Evolutionary conservation across 2,113 vertebrate genomes (phyloP), one percentile per base, ranked within the genome.

Genomic region (Electrona antarctica): DNA sequence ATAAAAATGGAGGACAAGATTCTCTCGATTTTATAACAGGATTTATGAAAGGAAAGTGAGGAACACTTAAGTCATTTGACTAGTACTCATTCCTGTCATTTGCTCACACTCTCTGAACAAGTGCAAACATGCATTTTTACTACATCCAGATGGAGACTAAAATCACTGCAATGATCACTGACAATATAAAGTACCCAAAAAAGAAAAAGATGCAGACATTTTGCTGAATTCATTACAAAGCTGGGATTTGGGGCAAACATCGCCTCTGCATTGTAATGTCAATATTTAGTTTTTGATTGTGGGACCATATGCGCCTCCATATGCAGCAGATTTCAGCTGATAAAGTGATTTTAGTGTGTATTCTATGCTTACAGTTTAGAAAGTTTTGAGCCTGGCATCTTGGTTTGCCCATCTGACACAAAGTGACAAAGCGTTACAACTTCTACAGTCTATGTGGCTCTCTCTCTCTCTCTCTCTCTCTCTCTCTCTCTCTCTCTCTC

Each of bases 211-310:
- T 29, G 21, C 15, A 59, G 8, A 59, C 29, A 41, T 29, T 29
- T 59, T 8, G 29, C 28, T 59, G 15, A 28, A 59, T 59, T 59
- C 7, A 5, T 29, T 29, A 10, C 57, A 60, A 51, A 59, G 45
- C 45, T 69, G 48, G 47, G 14, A 45, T 64, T 74, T 74, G 49
- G 28, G 62, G 13, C 57, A 56, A 54, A 54, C 51, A 41, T 59
- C 57, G 10, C 29, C 57, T 8, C 14, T 12, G 13, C 51, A 54
- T 54, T 12, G 11, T 10, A 33, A 29, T 59, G 57, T 59, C 57
- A 33, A 29, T 52, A 69, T 64, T 57, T 62, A 5, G 15, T 47
- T 60, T 72, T 6, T n/a, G 8, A 64, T 69, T 15, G 13, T 69
- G 69, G 71, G 21, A 67, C 11, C 48, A 48, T 13, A 0, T 57